These are phyloP conservation scores for Xestia c-nigrum DNA, from an alignment of 2,888 invertebrate genomes.

Conservation along the genomic window DNA sequence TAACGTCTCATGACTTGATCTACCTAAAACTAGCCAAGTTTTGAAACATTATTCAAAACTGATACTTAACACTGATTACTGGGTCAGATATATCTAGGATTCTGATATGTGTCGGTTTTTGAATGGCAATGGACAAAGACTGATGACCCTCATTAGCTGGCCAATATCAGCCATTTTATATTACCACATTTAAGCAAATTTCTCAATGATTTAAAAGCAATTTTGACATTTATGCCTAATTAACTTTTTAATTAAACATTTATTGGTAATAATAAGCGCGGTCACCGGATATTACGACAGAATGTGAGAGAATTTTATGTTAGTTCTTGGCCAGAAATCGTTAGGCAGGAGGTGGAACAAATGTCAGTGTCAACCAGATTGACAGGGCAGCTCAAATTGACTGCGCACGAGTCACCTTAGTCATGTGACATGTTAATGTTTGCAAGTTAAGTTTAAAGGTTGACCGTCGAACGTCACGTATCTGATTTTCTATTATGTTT, in stretches of 20 bases:
- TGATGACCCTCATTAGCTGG: constrained; percentile 11
- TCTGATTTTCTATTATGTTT: background rate
- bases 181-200: constrained; percentile 34
- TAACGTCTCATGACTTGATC: background rate
- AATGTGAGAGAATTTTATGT: constrained; percentile 31
- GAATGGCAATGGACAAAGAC: constrained; percentile 4
- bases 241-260: constrained; percentile 52
- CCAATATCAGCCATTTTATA: constrained; percentile 17
- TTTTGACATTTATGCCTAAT: constrained; percentile 58
- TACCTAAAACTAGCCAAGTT: background rate
- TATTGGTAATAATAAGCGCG: constrained; percentile 36
- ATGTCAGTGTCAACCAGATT: constrained; percentile 66
- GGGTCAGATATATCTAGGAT: background rate
- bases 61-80: background rate
- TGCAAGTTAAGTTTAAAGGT: constrained; percentile 16
- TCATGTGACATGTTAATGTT: constrained; percentile 36
- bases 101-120: background rate
- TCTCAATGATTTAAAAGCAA: constrained; percentile 41
- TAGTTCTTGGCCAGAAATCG: constrained; percentile 19
- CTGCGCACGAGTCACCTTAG: constrained; percentile 59
- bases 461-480: background rate
- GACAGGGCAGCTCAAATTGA: constrained; percentile 67
- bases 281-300: constrained; percentile 60
- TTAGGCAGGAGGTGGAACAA: constrained; percentile 41
- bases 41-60: background rate